Evolutionary conservation across 2,797 vertebrate genomes (phyloP).

Genomic region (Scarus forsteni): DNA sequence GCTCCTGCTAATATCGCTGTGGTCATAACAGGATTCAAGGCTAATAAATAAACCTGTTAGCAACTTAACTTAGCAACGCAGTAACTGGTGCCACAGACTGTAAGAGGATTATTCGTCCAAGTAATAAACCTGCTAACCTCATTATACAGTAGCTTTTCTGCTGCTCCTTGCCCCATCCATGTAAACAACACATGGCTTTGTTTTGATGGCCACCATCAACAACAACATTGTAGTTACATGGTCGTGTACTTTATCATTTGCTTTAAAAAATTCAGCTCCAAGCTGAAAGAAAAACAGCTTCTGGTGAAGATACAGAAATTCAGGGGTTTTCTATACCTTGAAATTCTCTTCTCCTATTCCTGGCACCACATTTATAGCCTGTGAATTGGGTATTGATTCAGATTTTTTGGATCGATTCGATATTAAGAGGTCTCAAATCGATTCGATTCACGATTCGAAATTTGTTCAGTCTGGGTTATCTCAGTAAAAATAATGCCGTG

Average conservation of each 20-base stretch:
- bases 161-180: constrained; percentile 15
- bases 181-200: constrained; percentile 64
- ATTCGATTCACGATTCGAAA: no score
- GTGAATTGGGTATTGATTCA: no score
- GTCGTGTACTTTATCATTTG: not conserved
- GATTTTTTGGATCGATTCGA: no score
- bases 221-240: not conserved
- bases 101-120: constrained; percentile 82
- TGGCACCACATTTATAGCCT: no score
- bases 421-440: no score
- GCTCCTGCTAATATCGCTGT: constrained; percentile 5
- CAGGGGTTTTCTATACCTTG: no score
- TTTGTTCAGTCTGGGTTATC: no score
- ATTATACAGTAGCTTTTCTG: constrained; percentile 49
- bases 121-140: constrained; percentile 75
- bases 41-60: constrained; percentile 62
- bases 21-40: constrained; percentile 59
- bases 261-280: no score
- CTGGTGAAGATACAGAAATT: no score
- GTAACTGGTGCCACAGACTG: constrained; percentile 43
- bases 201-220: constrained; percentile 48
- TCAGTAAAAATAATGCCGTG: no score
- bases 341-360: no score
- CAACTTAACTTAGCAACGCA: constrained; percentile 54
- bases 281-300: no score